phyloP scores from a whole-genome alignment of 1,140 invertebrate genomes.

The Wiebesia pumilae region DNA sequence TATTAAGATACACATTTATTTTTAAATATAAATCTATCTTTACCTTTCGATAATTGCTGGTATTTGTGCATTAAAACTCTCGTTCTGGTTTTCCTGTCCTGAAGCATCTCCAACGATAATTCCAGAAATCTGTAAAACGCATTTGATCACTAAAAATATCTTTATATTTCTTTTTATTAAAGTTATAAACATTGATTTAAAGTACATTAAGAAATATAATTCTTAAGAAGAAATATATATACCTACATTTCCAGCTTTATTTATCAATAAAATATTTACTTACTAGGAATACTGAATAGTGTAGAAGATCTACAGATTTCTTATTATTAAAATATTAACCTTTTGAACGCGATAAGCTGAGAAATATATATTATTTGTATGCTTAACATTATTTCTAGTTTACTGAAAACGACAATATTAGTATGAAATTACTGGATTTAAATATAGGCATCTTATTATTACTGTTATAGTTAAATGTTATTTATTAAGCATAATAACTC shows the following conservation, averaged over 20 bases:
- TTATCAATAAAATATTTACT: background rate
- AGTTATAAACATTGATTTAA: background rate
- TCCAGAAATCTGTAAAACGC: slow-evolving; percentile 20
- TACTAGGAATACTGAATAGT: background rate
- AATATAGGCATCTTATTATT: background rate
- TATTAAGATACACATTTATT: background rate
- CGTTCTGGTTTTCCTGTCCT: background rate
- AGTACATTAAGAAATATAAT: background rate
- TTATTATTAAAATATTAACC: background rate
- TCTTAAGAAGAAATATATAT: background rate
- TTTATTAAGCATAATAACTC: background rate
- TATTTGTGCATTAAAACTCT: background rate
- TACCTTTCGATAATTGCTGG: slow-evolving; percentile 2
- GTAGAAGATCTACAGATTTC: background rate
- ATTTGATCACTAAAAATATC: background rate
- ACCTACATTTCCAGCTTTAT: background rate
- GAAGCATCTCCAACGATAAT: background rate
- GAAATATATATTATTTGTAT: background rate
- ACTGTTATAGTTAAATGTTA: background rate
- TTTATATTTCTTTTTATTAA: background rate
- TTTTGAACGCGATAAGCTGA: background rate
- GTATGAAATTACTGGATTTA: background rate
- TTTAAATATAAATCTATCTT: background rate
- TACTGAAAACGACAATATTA: background rate
- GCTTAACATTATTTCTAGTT: background rate